Percentiles rank a stretch among this genome's conserved stretches.
phyloP scores from a whole-genome alignment of 2,113 vertebrate genomes.

The Microtus ochrogaster region DNA sequence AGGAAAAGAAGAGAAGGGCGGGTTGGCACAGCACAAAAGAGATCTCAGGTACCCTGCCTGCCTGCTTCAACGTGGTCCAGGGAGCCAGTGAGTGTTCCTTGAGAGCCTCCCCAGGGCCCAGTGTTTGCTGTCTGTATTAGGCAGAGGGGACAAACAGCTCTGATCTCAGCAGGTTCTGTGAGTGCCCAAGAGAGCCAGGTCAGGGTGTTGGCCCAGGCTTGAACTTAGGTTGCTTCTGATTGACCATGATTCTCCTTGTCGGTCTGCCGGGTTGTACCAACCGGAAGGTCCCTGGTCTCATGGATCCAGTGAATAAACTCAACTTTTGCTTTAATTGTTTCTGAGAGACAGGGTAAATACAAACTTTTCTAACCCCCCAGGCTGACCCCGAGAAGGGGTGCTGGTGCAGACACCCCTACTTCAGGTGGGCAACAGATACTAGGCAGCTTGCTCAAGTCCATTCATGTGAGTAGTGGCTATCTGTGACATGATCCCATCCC shows the following conservation, averaged over 20 bases:
- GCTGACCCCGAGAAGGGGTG: fast-evolving
- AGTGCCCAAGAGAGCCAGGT: background rate
- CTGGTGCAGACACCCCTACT: background rate
- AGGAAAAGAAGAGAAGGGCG: background rate
- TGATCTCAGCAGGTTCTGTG: background rate
- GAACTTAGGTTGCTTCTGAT: background rate
- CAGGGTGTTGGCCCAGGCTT: background rate
- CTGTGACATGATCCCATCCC: background rate
- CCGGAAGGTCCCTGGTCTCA: background rate
- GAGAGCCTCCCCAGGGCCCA: background rate
- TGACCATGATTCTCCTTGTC: background rate
- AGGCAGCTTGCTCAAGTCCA: background rate
- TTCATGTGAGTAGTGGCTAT: background rate
- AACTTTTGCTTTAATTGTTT: background rate
- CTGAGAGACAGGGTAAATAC: background rate
- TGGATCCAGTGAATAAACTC: background rate
- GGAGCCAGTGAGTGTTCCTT: background rate
- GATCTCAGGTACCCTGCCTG: background rate
- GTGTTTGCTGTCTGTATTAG: background rate
- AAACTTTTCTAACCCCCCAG: background rate
- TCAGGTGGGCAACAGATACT: background rate
- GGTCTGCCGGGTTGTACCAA: background rate
- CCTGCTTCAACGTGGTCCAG: background rate
- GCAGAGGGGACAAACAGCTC: background rate
- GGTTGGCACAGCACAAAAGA: background rate